Evolutionary conservation across 2,797 vertebrate genomes (phyloP), one percentile per base, ranked within the genome.

Genomic region (Taeniopygia guttata): DNA sequence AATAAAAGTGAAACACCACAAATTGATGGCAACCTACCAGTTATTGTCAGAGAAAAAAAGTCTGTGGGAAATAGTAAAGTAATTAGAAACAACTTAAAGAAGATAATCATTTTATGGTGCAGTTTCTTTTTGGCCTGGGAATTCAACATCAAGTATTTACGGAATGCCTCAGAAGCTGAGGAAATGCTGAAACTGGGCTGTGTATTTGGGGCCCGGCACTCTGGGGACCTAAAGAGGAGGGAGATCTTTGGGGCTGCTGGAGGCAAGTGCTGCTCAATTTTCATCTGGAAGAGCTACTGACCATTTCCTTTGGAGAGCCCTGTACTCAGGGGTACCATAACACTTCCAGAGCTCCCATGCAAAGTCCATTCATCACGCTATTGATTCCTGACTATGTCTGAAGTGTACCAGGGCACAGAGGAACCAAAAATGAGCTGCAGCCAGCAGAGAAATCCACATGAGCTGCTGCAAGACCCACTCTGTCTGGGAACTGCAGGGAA

Each of bases 71-170:
- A 89, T 51, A 92, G 23, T 38, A 70, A 94, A 84, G 38, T 59
- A 89, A 90, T 92, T 90, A 96, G 26, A 89, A 96, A 46, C 23
- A 94, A 56, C 20, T 87, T 92, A 73, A 26, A 63, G 78, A 94
- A 93, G 68, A 87, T 17, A 82, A 79, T 54, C 13, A 72, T 89
- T 89, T 85, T 80, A 76, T 22, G 75, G 29, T 75, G 36, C 54
- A 72, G 15, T 92, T 78, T 88, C 77, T 83, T 38, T 52, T 70
- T 66, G 93, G n/a, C 30, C 66, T 25, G 13, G 70, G 82, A 90
- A 91, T 87, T 42, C 34, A 49, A 16, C 9, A 36, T 25, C 6
- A 59, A 48, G 3, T 38, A 32, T 59, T 68, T 69, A 73, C 16
- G 27, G 87, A 70, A 70, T 18, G 10, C 2, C 19, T 67, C 38